Base-by-base conservation (phyloP, 2,113 vertebrate genomes). In the Clarias magur region DNA sequence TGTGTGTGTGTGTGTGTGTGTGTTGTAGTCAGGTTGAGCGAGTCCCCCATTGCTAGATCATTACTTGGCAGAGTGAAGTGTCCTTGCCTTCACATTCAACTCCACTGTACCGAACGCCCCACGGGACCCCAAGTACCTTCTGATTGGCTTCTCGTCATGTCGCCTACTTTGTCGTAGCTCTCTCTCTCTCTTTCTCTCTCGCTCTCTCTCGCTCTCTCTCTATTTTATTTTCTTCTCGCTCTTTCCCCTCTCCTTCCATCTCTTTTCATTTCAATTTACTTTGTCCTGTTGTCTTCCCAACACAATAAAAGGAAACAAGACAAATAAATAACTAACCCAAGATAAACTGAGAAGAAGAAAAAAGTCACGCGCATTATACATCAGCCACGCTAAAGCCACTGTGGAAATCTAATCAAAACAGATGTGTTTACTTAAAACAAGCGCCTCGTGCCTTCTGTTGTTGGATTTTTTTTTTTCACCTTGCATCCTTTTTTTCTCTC, bases 81-180 rank as follows among this genome's bases (percentile, higher is more conserved):
- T 87, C 90, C 89, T 91, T 91, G 86, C 82, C 76, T 82, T 91
- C 89, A 90, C 86, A 86, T 90, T 90, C 86, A 91, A 73, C 86
- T 81, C 56, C 48, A 81, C 57, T 78, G 63, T 80, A 53, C 73
- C 30, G 65, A 34, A 62, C 79, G n/a, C 27, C 88, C 78, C 86
- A 73, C 53, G 54, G 90, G 87, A 90, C 68, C 83, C 75, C 16
- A 65, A 87, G 80, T 82, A 63, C 82, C 80, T 88, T 88, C 88
- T 84, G 84, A 90, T 86, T 89, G 87, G 68, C 87, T 87, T 85
- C 76, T 80, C 86, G 68, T 89, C 60, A 72, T 56, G 60, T 84
- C 73, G 63, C 87, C 70, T 86, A 48, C 84, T 75, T 85, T 87
- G 83, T 73, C 73, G 62, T 25, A 6, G 27, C 76, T 82, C 68